These are phyloP conservation scores for Pseudochirops corinnae DNA, from an alignment of 2,797 vertebrate species.

Conservation along the genomic window DNA sequence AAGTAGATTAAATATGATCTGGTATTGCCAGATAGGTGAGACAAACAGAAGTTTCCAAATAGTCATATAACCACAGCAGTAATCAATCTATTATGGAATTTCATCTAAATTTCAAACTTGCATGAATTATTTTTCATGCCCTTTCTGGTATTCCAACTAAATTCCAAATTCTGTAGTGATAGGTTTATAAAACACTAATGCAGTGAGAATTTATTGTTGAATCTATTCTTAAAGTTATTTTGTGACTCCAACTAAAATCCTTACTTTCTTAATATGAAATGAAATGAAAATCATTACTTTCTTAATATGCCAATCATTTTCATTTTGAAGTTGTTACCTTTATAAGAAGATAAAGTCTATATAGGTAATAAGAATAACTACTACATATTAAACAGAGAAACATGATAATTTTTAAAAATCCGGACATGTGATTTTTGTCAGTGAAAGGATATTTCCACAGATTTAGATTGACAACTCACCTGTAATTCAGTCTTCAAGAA, in stretches of 20 bases:
- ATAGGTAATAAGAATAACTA: not conserved
- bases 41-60: not conserved
- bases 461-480: not conserved
- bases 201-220: not conserved
- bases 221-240: not conserved
- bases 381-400: not conserved
- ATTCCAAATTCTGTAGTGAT: not conserved
- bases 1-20: not conserved
- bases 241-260: not conserved
- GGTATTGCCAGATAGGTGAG: not conserved
- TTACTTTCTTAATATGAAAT: too few relatives aligned
- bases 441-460: not conserved
- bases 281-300: not conserved
- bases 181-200: not conserved
- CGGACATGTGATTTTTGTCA: not conserved
- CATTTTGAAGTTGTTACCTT: not conserved
- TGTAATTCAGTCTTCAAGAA: not conserved
- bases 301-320: not conserved
- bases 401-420: not conserved
- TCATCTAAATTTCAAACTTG: not conserved
- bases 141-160: not conserved
- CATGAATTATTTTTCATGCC: not conserved
- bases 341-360: not conserved
- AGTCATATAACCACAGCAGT: not conserved
- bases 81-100: not conserved